Conservation (phyloP, 2,113 vertebrate species). For the Myotis lucifugus region DNA sequence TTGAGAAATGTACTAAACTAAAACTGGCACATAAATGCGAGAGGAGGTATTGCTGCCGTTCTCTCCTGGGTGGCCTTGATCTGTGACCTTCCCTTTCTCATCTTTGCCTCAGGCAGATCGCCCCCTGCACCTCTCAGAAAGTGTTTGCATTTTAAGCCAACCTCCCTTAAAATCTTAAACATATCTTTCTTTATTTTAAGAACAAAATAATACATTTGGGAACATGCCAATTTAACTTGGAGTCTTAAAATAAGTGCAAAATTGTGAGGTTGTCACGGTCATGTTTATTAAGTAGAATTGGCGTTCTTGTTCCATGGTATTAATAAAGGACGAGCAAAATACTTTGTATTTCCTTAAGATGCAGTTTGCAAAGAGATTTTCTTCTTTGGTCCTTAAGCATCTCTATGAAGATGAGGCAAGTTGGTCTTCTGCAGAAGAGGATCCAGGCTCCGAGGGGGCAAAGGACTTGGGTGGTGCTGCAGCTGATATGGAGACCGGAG, state of each 20-base stretch:
- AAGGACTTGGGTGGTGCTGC: neutral
- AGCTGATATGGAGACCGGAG: neutral
- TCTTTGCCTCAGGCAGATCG: neutral
- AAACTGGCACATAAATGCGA: neutral
- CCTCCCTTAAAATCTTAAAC: neutral
- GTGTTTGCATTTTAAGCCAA: neutral
- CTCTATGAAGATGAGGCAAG: neutral
- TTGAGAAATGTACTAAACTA: neutral
- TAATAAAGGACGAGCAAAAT: neutral
- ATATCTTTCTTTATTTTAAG: neutral
- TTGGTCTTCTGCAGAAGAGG: neutral
- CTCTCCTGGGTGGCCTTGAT: neutral
- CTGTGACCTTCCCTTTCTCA: neutral
- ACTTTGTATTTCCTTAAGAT: neutral
- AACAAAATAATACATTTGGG: neutral
- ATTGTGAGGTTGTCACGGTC: neutral
- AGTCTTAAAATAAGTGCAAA: neutral
- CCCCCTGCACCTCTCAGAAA: neutral
- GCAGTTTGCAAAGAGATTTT: neutral
- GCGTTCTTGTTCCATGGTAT: neutral
- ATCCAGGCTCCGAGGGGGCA: neutral
- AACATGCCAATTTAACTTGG: neutral
- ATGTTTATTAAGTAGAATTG: neutral
- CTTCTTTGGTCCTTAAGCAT: neutral
- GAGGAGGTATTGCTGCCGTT: neutral